Conservation (phyloP, 2,888 invertebrate species). For the Saturnia japonica region DNA sequence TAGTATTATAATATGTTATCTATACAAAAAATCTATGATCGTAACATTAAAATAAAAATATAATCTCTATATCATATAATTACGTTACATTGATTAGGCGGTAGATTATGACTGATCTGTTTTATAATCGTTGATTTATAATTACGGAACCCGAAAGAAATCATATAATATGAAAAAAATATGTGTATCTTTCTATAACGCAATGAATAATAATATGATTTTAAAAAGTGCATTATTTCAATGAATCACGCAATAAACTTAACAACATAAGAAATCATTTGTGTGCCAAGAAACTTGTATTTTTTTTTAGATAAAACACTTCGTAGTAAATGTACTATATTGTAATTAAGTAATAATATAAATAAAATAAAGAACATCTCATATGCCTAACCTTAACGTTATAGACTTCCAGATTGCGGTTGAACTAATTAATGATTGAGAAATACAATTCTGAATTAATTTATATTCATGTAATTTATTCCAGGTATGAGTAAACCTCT, state of each 20-base stretch:
- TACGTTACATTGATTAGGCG: neutral
- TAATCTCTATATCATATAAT: neutral
- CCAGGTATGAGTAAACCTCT: neutral
- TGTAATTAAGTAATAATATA: too few relatives aligned
- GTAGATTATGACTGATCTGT: neutral
- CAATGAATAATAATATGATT: neutral
- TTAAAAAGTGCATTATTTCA: neutral
- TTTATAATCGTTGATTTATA: neutral
- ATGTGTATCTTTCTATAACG: neutral
- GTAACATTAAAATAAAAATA: neutral
- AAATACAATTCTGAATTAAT: neutral
- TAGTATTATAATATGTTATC: too few relatives aligned
- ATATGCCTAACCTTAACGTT: too few relatives aligned
- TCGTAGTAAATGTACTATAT: too few relatives aligned
- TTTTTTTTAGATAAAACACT: too few relatives aligned
- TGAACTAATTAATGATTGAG: too few relatives aligned
- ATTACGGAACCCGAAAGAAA: neutral
- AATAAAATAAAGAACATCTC: too few relatives aligned
- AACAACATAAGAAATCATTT: too few relatives aligned
- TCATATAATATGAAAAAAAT: neutral
- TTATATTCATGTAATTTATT: neutral
- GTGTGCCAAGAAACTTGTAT: too few relatives aligned
- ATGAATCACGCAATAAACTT: neutral
- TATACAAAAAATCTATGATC: neutral
- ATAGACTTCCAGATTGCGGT: too few relatives aligned